phyloP scores from a whole-genome alignment of 2,888 invertebrate species.

The Tetropium fuscum region DNA sequence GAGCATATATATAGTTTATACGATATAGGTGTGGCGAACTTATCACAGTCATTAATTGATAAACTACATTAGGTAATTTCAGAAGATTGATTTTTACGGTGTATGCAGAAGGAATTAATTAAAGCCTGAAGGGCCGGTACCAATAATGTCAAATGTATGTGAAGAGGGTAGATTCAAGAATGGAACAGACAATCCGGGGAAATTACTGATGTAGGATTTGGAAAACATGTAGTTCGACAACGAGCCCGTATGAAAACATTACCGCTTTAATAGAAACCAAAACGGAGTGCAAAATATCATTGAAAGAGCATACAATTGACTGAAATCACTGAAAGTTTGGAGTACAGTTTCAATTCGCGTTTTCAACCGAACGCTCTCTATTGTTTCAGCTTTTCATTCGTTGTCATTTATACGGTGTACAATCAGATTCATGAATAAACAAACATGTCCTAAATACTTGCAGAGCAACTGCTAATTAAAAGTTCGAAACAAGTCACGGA shows the following conservation, averaged over 20 bases:
- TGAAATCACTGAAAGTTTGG: slow-evolving; percentile 39
- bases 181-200: neutral
- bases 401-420: slow-evolving; percentile 5
- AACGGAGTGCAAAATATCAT: slow-evolving; percentile 46
- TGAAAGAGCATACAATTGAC: slow-evolving; percentile 42
- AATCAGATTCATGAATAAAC: slow-evolving; percentile 20
- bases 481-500: slow-evolving; percentile 10
- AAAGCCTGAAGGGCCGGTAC: neutral
- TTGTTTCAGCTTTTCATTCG: slow-evolving; percentile 22
- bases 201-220: neutral
- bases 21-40: too few species aligned
- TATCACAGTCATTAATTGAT: too few species aligned
- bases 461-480: slow-evolving; percentile 17
- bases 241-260: slow-evolving; percentile 13
- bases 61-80: too few species aligned
- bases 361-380: slow-evolving; percentile 17
- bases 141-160: neutral
- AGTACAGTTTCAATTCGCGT: slow-evolving; percentile 32
- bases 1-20: too few species aligned
- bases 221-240: neutral
- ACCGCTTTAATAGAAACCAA: slow-evolving; percentile 31
- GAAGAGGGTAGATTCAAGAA: neutral
- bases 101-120: too few species aligned
- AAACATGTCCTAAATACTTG: slow-evolving; percentile 24
- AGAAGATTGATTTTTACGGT: too few species aligned